Evolutionary conservation across 1,140 invertebrate genomes (phyloP).

Genomic region (Diuraphis noxia): DNA sequence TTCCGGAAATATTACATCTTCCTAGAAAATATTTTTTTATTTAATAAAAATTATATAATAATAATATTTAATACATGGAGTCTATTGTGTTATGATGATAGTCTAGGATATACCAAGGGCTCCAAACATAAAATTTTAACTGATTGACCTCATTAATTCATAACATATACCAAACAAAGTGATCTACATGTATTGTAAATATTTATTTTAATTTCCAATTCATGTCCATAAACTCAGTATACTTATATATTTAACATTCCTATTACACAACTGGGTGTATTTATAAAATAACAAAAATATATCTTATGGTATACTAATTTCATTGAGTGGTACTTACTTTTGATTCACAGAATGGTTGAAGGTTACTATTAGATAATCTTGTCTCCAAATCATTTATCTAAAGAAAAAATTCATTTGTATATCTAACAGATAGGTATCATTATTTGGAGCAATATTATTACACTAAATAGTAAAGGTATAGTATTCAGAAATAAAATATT

Average conservation of each 20-base stretch:
- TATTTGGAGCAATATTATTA: background rate
- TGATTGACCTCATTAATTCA: background rate
- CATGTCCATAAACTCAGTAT: background rate
- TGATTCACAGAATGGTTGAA: conserved; percentile 34
- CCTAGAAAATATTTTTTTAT: conserved; percentile 16
- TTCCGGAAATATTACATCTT: conserved; percentile 38
- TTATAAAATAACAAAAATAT: background rate
- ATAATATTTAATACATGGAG: background rate
- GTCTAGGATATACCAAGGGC: background rate
- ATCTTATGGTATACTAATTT: background rate
- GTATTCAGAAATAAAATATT: background rate
- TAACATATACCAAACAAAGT: too few relatives aligned
- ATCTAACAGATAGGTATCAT: background rate
- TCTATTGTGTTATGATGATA: background rate
- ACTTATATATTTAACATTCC: background rate
- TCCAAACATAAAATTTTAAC: background rate
- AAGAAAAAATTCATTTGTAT: background rate
- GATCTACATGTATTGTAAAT: too few relatives aligned
- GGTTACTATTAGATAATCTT: background rate
- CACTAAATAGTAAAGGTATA: background rate
- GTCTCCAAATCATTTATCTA: conserved; percentile 41
- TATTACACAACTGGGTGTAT: background rate
- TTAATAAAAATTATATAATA: background rate
- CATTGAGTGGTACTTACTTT: background rate
- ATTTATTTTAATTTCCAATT: background rate